Percentiles rank a stretch among this genome's conserved stretches.
phyloP scores from a whole-genome alignment of 1,140 invertebrate genomes.

The Drosophila sp. region DNA sequence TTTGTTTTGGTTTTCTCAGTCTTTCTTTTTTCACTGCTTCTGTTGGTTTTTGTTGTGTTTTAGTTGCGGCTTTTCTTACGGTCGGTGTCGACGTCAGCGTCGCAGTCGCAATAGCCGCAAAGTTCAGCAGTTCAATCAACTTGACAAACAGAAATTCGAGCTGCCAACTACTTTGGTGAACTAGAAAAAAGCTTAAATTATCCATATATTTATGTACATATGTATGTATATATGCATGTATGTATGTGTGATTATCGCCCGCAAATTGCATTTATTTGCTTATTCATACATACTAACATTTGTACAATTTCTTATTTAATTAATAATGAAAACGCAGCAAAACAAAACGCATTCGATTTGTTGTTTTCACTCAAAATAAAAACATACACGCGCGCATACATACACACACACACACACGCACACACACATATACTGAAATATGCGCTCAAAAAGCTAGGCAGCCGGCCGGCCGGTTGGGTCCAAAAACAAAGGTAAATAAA shows the following conservation, averaged over 20 bases:
- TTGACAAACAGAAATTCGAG: slow-evolving; percentile 60
- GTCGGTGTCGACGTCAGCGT: background rate
- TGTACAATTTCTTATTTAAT: slow-evolving; percentile 17
- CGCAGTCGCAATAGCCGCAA: slow-evolving; percentile 21
- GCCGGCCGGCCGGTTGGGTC: slow-evolving; percentile 26
- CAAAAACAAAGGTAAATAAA: slow-evolving; percentile 62
- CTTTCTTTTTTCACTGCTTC: slow-evolving; percentile 8
- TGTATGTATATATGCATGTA: background rate
- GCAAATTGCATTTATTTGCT: background rate
- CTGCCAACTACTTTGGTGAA: slow-evolving; percentile 20
- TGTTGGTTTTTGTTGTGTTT: slow-evolving; percentile 24
- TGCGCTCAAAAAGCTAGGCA: slow-evolving; percentile 11
- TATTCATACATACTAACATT: background rate
- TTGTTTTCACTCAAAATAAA: slow-evolving; percentile 41
- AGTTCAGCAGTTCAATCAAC: slow-evolving; percentile 72
- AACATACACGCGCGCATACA: background rate
- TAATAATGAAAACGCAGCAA: slow-evolving; percentile 14
- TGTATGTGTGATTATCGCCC: background rate
- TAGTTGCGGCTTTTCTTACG: slow-evolving; percentile 25
- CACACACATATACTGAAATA: background rate
- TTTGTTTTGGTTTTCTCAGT: slow-evolving; percentile 19
- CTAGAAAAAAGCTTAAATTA: slow-evolving; percentile 47
- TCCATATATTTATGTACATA: too few species aligned
- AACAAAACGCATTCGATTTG: slow-evolving; percentile 36
- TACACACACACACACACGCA: background rate